Percentiles rank a stretch among this genome's conserved stretches.
These are phyloP conservation scores for Patella ulyssiponensis DNA, from an alignment of 2,888 invertebrate species.

Conservation along the genomic window DNA sequence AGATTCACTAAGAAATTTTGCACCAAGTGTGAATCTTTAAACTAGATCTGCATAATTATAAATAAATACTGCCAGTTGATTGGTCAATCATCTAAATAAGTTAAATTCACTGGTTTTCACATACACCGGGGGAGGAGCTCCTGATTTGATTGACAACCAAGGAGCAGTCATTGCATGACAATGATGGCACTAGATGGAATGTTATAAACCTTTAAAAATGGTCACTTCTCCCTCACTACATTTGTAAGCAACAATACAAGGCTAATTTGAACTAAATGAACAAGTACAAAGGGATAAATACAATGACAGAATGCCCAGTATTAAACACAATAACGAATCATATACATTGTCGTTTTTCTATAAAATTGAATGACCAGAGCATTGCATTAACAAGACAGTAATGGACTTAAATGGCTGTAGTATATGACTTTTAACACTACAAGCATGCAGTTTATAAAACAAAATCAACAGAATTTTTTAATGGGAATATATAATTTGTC, in stretches of 20 bases:
- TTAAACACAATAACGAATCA: too few relatives aligned
- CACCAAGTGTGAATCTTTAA: slow-evolving; percentile 8
- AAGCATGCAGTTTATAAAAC: too few relatives aligned
- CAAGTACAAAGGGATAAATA: too few relatives aligned
- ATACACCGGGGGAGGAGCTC: background rate
- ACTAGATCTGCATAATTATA: slow-evolving; percentile 9
- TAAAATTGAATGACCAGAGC: too few relatives aligned
- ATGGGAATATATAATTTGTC: too few relatives aligned
- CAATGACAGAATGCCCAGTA: too few relatives aligned
- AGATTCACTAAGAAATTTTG: slow-evolving; percentile 5
- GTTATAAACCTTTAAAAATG: background rate
- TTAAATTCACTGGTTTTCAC: slow-evolving; percentile 6
- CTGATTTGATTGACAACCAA: background rate
- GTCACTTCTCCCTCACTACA: background rate
- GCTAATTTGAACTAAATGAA: too few relatives aligned
- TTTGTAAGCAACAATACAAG: background rate
- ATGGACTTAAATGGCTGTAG: too few relatives aligned
- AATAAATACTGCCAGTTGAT: slow-evolving; percentile 9
- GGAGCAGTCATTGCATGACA: background rate
- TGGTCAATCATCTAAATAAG: background rate
- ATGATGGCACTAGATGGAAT: slow-evolving; percentile 12
- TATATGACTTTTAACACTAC: too few relatives aligned
- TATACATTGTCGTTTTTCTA: too few relatives aligned
- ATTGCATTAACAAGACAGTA: too few relatives aligned
- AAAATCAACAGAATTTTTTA: too few relatives aligned